Evolutionary conservation across 2,113 vertebrate genomes (phyloP).

Genomic region (Halcyon malimbica): DNA sequence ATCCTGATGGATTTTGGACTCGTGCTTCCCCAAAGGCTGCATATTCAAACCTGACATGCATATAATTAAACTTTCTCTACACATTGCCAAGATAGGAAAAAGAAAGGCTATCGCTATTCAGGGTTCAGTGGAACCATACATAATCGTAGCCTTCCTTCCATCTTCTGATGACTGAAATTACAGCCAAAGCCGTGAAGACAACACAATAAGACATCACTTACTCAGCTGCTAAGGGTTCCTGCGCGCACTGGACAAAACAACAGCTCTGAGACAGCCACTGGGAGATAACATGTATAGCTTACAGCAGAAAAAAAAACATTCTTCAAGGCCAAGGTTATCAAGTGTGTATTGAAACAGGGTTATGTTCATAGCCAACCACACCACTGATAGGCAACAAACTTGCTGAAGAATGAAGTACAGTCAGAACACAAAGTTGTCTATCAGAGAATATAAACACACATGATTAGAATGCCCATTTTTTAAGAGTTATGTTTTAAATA

Average conservation of each 20-base stretch:
- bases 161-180: background rate
- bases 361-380: background rate
- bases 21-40: background rate
- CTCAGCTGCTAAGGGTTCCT: background rate
- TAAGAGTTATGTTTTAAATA: background rate
- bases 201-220: background rate
- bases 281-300: background rate
- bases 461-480: background rate
- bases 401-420: background rate
- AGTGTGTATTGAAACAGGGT: background rate
- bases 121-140: background rate
- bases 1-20: background rate
- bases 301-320: background rate
- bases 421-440: background rate
- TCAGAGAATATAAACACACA: background rate
- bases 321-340: conserved; percentile 6
- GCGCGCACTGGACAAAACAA: background rate
- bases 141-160: background rate
- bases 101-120: background rate
- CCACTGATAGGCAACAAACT: background rate
- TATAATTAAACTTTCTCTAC: conserved; percentile 43
- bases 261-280: background rate
- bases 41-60: background rate
- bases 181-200: rapidly evolving
- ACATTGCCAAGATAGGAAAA: background rate